These are phyloP conservation scores for Nomada ruficornis DNA, from an alignment of 2,888 invertebrate species.

Conservation along the genomic window DNA sequence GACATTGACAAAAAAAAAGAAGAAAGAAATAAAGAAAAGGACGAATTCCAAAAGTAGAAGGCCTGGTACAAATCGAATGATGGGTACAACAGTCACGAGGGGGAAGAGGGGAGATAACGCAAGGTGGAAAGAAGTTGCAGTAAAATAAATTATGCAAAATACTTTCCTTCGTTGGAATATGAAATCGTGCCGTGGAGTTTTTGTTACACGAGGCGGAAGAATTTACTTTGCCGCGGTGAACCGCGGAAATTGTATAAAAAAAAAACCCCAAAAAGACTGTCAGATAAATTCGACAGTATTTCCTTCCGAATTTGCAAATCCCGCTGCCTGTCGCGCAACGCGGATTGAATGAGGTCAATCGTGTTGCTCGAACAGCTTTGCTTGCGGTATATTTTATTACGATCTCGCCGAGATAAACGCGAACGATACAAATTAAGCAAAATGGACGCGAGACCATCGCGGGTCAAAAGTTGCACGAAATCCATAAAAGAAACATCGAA, in stretches of 20 bases:
- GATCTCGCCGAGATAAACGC: too few relatives aligned
- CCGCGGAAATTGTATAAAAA: constrained; percentile 30
- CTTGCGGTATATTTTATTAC: not conserved
- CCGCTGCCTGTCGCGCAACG: not conserved
- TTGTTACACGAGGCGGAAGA: constrained; percentile 72
- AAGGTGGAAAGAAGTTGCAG: constrained; percentile 75
- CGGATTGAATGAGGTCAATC: not conserved
- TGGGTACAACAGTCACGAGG: constrained; percentile 50
- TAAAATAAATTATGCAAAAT: constrained; percentile 82
- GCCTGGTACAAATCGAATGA: constrained; percentile 25
- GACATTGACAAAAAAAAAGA: not conserved
- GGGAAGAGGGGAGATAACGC: constrained; percentile 47
- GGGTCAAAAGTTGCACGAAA: not conserved
- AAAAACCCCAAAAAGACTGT: not conserved
- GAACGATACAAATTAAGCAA: not conserved
- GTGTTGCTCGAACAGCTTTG: not conserved
- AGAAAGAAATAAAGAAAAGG: constrained; percentile 6
- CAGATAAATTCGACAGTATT: constrained; percentile 18
- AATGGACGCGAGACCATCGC: too few relatives aligned
- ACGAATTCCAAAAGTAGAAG: constrained; percentile 49
- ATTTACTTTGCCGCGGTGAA: constrained; percentile 52
- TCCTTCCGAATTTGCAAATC: not conserved
- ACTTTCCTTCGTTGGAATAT: constrained; percentile 80
- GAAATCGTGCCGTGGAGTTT: constrained; percentile 72
- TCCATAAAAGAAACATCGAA: not conserved